phyloP scores from a whole-genome alignment of 2,113 vertebrate genomes.

The Hirundichthys speculiger region DNA sequence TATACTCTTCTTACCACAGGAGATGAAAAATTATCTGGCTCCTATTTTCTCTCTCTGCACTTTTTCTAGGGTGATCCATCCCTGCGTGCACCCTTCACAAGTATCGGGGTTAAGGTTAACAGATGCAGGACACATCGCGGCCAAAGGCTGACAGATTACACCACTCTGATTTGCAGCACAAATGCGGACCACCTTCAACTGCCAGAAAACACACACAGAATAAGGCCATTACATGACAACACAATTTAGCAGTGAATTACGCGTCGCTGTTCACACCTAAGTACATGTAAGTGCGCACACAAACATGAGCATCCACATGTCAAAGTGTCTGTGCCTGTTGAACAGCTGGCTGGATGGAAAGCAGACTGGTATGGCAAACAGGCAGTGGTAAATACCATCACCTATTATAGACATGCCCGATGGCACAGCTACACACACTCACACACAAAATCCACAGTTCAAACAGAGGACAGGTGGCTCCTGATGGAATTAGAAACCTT shows the following conservation, averaged over 20 bases:
- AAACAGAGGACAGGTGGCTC: constrained; percentile 52
- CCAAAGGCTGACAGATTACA: constrained; percentile 48
- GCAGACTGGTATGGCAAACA: constrained; percentile 52
- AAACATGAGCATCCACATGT: constrained; percentile 12
- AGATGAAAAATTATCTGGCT: constrained; percentile 20
- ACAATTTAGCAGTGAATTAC: constrained; percentile 12
- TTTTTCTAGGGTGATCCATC: constrained; percentile 12
- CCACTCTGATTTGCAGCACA: constrained; percentile 28
- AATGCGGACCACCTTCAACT: not conserved
- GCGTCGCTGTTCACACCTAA: constrained; percentile 19
- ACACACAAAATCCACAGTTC: constrained; percentile 39
- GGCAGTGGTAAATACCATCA: constrained; percentile 72
- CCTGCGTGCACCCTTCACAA: constrained; percentile 24
- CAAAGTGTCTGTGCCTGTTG: constrained; percentile 55
- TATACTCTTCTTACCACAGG: not conserved
- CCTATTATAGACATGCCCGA: constrained; percentile 79
- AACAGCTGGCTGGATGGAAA: constrained; percentile 57
- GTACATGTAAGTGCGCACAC: constrained; percentile 31
- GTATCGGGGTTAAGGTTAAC: constrained; percentile 60
- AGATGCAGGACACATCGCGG: constrained; percentile 36
- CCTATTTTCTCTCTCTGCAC: constrained; percentile 3
- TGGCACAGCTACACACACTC: constrained; percentile 42
- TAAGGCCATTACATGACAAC: not conserved
- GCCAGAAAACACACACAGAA: constrained; percentile 3
- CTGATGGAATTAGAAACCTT: constrained; percentile 37